These are phyloP conservation scores for Palythoa grandis DNA, from an alignment of 92 coral and sea anemone genomes.

Conservation along the genomic window DNA sequence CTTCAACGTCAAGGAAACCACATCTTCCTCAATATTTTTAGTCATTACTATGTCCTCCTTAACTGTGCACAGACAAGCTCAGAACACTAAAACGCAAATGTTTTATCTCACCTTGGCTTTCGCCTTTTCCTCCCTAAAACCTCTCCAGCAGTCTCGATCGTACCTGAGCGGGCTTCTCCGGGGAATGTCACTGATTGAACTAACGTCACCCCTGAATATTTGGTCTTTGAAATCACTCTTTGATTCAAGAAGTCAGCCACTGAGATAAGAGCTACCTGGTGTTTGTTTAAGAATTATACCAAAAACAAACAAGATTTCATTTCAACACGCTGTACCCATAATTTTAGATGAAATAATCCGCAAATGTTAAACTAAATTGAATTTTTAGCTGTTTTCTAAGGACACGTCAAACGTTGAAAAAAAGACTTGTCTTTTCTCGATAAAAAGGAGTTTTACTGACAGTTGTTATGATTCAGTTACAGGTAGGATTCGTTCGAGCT, in stretches of 20 bases:
- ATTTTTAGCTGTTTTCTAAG: not conserved
- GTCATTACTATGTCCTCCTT: not conserved
- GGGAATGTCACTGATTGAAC: conserved; percentile 10
- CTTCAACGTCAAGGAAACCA: not conserved
- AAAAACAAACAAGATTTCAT: not conserved
- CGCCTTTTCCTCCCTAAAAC: conserved; percentile 21
- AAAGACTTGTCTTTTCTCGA: not conserved
- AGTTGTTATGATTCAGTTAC: not conserved
- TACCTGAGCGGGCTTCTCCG: conserved; percentile 20
- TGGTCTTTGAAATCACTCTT: conserved; percentile 43
- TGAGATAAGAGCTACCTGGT: conserved; percentile 15
- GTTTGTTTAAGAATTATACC: conserved; percentile 7
- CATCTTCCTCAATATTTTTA: not conserved
- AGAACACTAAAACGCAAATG: not conserved
- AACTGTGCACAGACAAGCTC: not conserved
- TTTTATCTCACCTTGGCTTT: conserved; percentile 19
- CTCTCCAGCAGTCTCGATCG: conserved; percentile 7
- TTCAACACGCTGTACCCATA: not conserved
- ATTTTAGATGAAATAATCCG: too few relatives aligned
- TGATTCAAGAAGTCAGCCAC: conserved; percentile 19
- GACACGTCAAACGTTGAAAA: not conserved
- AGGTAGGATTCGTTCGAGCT: conserved; percentile 22
- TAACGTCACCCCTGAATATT: conserved; percentile 41
- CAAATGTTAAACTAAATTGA: not conserved
- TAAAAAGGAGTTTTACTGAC: not conserved